Evolutionary conservation across 2,888 invertebrate genomes (phyloP), one percentile per base, ranked within the genome.

Genomic region (Folsomia manolachei): DNA sequence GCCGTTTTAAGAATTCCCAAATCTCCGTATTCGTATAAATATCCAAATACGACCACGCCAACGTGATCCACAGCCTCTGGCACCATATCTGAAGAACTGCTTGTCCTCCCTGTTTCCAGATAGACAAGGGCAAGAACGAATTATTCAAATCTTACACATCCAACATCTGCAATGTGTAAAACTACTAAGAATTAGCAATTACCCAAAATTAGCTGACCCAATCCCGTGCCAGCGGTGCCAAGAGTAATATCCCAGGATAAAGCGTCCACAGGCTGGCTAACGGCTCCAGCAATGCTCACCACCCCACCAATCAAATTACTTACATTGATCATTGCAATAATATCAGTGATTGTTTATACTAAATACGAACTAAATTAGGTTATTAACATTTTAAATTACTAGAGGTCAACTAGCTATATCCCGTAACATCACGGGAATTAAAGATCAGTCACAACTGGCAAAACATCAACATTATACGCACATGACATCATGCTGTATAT

Each of bases 41-140:
- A 73, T 9, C 77, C 76, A 64, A 75, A 80, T 1, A 78, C 75
- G 14, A 76, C 75, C 11, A 80, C 21, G 11, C 79, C 79, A 4
- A 75, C 76, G 51, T 80, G 79, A 39, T 80, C 79, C 18, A 80
- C 71, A 4, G 79, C 76, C n/a, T 77, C 77, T n/a, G 79, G 79
- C 1, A 74, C 73, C 72, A 76, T 74, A 56, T 72, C 74, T 4
- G 23, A 63, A 1, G 72, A 74, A 56, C 76, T 76, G 61, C 72
- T 72, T 2, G 76, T 76, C n/a, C 60, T 64, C n/a, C 72, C 76
- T 76, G 27, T 24, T 27, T 26, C 23, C 14, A 24, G 60, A 64
- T 39, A n/a, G 61, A 39, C 7, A 39, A 39, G 14, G 39, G 4
- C 39, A 39, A 14, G 39, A 39, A 39, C 4, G 39, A 39, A n/a